Percentiles rank a stretch among this genome's conserved stretches.
Evolutionary conservation across 2,888 invertebrate genomes (phyloP).

Genomic region (Cremastobaeus sp.): DNA sequence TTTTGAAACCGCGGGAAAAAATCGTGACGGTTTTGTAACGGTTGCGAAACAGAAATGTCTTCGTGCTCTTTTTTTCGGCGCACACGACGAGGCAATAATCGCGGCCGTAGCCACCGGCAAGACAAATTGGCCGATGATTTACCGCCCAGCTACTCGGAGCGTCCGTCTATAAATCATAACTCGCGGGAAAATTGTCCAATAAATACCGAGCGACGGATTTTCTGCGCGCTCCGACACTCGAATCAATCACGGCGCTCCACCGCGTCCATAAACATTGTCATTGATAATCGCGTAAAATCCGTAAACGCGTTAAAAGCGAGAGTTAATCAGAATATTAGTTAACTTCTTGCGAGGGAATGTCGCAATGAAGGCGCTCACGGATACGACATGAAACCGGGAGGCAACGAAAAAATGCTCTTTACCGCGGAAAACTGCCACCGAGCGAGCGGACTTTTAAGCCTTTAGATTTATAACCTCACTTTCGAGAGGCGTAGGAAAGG

Average conservation of each 20-base stretch:
- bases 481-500: slow-evolving; percentile 30
- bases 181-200: slow-evolving; percentile 32
- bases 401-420: slow-evolving; percentile 25
- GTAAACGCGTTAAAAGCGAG: slow-evolving; percentile 45
- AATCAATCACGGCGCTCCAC: slow-evolving; percentile 43
- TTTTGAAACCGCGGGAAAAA: too few species aligned
- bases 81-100: neutral
- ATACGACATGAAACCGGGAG: slow-evolving; percentile 48
- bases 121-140: slow-evolving; percentile 26
- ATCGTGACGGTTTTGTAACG: slow-evolving; percentile 9
- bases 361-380: slow-evolving; percentile 31
- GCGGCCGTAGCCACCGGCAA: neutral
- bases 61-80: neutral
- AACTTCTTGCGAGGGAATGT: slow-evolving; percentile 46
- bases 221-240: slow-evolving; percentile 22
- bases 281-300: slow-evolving; percentile 44
- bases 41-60: neutral
- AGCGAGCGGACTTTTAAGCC: too few species aligned
- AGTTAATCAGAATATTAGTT: slow-evolving; percentile 59
- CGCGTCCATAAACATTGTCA: slow-evolving; percentile 46
- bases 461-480: too few species aligned
- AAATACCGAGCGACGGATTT: slow-evolving; percentile 6
- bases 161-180: slow-evolving; percentile 39
- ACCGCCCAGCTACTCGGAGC: neutral
- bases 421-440: too few species aligned